Evolutionary conservation across 2,888 invertebrate genomes (phyloP), one percentile per base, ranked within the genome.

Genomic region (Chloromyia formosa): DNA sequence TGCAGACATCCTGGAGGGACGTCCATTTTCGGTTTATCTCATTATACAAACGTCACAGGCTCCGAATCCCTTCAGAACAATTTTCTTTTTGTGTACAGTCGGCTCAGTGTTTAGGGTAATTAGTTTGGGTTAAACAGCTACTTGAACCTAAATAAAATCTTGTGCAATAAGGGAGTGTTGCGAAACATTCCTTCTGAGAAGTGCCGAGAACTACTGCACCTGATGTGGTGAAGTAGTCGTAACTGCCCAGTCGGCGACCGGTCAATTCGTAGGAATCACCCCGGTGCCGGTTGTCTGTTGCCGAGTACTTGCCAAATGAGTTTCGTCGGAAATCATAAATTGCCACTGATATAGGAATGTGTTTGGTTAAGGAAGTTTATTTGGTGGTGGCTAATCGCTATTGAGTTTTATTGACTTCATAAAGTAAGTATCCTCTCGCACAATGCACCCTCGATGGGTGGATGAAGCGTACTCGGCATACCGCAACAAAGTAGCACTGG

Each of bases 351-450:
- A 66, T 49, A 22, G 22, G 66, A 22, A 35, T 20, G 14, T 49
- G 45, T 66, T 66, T 49, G 66, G 49, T 45, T 66, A 22, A 27
- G n/a, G 22, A 45, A 49, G 49, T 49, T 42, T 23, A 66, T 66
- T 49, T 66, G 42, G 66, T 66, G 66, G 66, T 49, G 49, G 45
- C 66, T 66, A 66, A 66, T 49, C 35, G 66, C 66, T 49, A 18
- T 66, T 66, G 49, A 66, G 66, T 66, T 66, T 66, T 66, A 66
- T 66, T 66, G 66, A 49, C 66, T 20, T 23, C 66, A 49, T 66
- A 66, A 66, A 66, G 35, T 66, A 66, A 66, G 35, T 66, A 23
- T 66, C 22, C 27, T 35, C 27, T 35, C 66, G 45, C 18, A 66
- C n/a, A 66, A 66, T 14, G 14, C 14, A n/a, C 66, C 62, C 56